A percentile compares a stretch with the other conserved stretches of the same genome.
Conservation (phyloP, 2,888 invertebrate species). For the Xestoiulus laeticollis region DNA sequence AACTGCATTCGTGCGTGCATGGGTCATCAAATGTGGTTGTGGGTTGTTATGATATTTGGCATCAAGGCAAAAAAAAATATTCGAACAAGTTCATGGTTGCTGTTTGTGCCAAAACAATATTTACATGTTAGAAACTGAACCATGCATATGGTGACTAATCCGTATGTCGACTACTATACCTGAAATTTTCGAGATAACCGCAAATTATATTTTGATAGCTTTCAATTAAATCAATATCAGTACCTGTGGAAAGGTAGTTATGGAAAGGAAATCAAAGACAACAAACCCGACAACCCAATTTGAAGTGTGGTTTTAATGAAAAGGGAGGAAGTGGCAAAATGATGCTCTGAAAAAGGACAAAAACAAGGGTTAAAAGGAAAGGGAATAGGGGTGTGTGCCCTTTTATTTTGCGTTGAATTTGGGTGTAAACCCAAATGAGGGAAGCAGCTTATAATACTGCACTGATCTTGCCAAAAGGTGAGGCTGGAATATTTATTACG, state of each 20-base stretch:
- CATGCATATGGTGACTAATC: too few relatives aligned
- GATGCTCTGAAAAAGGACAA: neutral
- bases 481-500: constrained; percentile 26
- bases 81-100: too few relatives aligned
- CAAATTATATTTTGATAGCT: too few relatives aligned
- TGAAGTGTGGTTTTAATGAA: neutral
- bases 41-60: too few relatives aligned
- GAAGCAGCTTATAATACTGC: neutral
- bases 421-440: constrained; percentile 26
- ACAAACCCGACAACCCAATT: constrained; percentile 26
- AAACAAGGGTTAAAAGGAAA: constrained; percentile 24
- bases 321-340: constrained; percentile 26
- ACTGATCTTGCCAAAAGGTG: constrained; percentile 7
- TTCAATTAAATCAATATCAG: neutral
- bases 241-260: neutral
- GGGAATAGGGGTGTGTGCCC: constrained; percentile 19
- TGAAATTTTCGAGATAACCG: too few relatives aligned
- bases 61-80: too few relatives aligned
- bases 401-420: neutral
- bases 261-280: constrained; percentile 15
- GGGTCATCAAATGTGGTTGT: neutral
- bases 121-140: too few relatives aligned
- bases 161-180: too few relatives aligned
- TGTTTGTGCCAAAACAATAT: too few relatives aligned
- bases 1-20: neutral